These are phyloP conservation scores for Cynocephalus volans DNA, from an alignment of 2,113 vertebrate genomes.

Conservation along the genomic window DNA sequence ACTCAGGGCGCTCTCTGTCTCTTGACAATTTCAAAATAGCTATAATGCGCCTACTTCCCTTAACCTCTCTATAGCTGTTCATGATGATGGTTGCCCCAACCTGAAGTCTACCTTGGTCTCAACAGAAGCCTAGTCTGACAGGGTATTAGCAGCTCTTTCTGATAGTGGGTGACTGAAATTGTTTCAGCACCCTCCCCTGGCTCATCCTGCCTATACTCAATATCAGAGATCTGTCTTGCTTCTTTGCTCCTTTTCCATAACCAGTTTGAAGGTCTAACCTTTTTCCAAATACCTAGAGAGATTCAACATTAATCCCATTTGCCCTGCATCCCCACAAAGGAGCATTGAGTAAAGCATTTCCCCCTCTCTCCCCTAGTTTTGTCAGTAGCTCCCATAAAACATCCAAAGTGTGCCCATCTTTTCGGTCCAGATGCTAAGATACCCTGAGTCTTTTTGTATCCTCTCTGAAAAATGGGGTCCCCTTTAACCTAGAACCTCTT, in stretches of 20 bases:
- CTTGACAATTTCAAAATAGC: background rate
- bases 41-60: background rate
- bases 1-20: background rate
- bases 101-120: background rate
- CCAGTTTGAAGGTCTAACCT: background rate
- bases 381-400: background rate
- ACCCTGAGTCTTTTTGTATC: background rate
- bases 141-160: background rate
- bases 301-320: background rate
- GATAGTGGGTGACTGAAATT: background rate
- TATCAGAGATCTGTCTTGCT: background rate
- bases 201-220: background rate
- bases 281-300: background rate
- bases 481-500: background rate
- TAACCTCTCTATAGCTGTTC: background rate
- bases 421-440: background rate
- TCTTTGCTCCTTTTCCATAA: slow-evolving; percentile 3
- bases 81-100: background rate
- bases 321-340: background rate
- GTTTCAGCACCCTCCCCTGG: background rate
- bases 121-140: background rate
- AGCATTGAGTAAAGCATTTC: background rate
- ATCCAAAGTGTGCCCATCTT: background rate
- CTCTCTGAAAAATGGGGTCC: background rate
- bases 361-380: background rate